These are phyloP conservation scores for Latheticus oryzae DNA, from an alignment of 2,888 invertebrate genomes.

Conservation along the genomic window DNA sequence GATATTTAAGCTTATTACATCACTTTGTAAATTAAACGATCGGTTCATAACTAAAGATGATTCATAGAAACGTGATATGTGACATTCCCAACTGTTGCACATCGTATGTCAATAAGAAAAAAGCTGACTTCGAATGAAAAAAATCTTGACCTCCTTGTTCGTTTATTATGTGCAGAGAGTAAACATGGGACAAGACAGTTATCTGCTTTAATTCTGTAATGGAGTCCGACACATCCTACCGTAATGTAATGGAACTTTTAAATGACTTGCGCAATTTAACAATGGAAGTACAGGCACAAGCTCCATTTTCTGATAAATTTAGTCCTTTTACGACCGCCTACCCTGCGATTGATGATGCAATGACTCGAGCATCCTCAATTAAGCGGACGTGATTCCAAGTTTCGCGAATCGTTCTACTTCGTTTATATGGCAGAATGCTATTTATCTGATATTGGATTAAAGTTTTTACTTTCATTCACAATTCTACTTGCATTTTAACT, in stretches of 20 bases:
- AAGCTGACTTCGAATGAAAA: too few species aligned
- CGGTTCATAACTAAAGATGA: too few species aligned
- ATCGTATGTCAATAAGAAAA: too few species aligned
- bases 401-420: conserved; percentile 44
- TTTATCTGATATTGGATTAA: conserved; percentile 49
- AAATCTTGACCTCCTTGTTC: neutral
- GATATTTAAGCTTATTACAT: too few species aligned
- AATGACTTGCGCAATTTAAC: conserved; percentile 51
- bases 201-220: conserved; percentile 54
- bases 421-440: conserved; percentile 42
- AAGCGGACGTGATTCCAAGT: conserved; percentile 49
- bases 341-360: conserved; percentile 48
- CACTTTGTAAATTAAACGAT: too few species aligned
- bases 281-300: conserved; percentile 39
- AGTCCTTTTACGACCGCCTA: conserved; percentile 45
- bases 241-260: conserved; percentile 54
- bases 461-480: conserved; percentile 45
- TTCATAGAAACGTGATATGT: too few species aligned
- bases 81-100: too few species aligned
- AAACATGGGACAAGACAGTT: conserved; percentile 3
- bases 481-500: conserved; percentile 11
- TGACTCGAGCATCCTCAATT: conserved; percentile 50
- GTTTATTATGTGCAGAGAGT: conserved; percentile 4
- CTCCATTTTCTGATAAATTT: conserved; percentile 49
- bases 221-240: conserved; percentile 51